Conservation (phyloP, 2,113 vertebrate genomes). For the Atrichornis clamosus region DNA sequence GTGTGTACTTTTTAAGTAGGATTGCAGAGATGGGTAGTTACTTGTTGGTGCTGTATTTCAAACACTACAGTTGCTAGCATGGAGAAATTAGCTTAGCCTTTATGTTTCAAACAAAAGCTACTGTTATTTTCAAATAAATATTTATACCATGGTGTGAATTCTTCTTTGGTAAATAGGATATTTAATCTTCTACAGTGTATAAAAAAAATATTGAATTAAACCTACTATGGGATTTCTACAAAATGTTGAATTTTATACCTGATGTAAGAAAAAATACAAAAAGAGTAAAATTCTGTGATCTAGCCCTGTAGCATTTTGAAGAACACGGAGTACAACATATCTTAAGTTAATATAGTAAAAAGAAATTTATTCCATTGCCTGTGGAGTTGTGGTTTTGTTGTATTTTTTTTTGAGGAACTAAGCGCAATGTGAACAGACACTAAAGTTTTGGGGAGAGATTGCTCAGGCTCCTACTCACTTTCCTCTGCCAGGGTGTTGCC, state of each 20-base stretch:
- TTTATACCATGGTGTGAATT: neutral
- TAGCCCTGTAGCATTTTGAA: neutral
- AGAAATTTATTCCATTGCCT: neutral
- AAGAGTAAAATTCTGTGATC: neutral
- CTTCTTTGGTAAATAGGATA: neutral
- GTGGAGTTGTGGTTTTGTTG: neutral
- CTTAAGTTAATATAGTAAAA: neutral
- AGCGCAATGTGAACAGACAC: fast-evolving
- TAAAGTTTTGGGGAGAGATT: neutral
- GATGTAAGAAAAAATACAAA: neutral
- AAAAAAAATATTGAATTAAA: neutral
- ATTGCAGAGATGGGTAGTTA: neutral
- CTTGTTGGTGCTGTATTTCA: neutral
- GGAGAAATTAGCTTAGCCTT: neutral
- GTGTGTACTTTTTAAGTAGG: neutral
- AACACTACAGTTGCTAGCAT: neutral
- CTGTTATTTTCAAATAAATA: neutral
- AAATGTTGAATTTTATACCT: neutral
- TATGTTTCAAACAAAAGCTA: neutral
- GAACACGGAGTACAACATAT: neutral
- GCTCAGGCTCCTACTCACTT: neutral
- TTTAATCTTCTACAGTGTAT: neutral
- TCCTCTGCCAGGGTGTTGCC: neutral
- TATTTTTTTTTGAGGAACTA: neutral
- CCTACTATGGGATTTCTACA: neutral